These are phyloP conservation scores for Laticauda laticaudata DNA, from an alignment of 2,113 vertebrate genomes.

Conservation along the genomic window DNA sequence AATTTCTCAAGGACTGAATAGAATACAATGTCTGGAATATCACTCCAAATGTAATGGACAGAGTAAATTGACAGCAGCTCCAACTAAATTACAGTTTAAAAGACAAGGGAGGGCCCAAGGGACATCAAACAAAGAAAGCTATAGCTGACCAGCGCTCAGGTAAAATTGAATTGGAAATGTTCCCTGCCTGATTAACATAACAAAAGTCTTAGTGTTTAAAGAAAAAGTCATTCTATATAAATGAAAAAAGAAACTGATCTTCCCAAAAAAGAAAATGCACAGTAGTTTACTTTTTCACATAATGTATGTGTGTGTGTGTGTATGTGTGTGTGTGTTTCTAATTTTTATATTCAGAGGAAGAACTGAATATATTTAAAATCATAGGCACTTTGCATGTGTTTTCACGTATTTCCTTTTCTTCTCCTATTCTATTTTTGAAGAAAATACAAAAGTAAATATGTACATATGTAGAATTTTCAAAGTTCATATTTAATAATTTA, in stretches of 20 bases:
- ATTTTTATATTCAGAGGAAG: slow-evolving; percentile 32
- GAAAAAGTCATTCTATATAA: slow-evolving; percentile 90
- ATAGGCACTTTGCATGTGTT: not conserved
- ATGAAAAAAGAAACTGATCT: slow-evolving; percentile 85
- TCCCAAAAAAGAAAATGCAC: slow-evolving; percentile 49
- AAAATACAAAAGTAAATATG: not conserved
- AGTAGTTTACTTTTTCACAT: slow-evolving; percentile 43
- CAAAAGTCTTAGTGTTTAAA: slow-evolving; percentile 91
- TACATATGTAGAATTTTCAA: slow-evolving; percentile 11
- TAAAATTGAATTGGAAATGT: slow-evolving; percentile 99
- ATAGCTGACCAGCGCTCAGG: slow-evolving; percentile 95
- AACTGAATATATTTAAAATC: slow-evolving; percentile 43
- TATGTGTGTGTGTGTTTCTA: too few species aligned
- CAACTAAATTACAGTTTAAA: slow-evolving; percentile 90
- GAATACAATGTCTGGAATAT: slow-evolving; percentile 77
- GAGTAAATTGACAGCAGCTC: slow-evolving; percentile 85
- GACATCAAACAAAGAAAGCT: slow-evolving; percentile 87
- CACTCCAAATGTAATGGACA: slow-evolving; percentile 77
- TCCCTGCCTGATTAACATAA: slow-evolving; percentile 96
- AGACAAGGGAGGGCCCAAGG: slow-evolving; percentile 86
- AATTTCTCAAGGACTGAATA: slow-evolving; percentile 63
- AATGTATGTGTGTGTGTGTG: too few species aligned
- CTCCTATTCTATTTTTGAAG: not conserved
- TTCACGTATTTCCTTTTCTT: not conserved
- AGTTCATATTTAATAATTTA: not conserved